These are phyloP conservation scores for Phycodurus eques DNA, from an alignment of 2,113 vertebrate genomes.

Conservation along the genomic window DNA sequence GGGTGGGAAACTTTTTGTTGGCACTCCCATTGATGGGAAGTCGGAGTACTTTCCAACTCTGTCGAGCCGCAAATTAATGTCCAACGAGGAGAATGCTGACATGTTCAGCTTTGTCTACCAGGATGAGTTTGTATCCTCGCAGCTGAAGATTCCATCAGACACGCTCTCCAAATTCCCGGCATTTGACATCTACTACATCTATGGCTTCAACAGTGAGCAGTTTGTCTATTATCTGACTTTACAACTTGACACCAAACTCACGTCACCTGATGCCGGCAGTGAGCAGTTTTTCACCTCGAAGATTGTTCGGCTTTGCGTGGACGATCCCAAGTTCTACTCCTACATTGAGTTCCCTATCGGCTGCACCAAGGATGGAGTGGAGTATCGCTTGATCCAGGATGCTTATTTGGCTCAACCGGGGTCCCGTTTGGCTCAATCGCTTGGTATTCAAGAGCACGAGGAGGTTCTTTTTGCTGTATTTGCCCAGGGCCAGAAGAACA, in stretches of 20 bases:
- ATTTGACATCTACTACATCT: conserved; percentile 96
- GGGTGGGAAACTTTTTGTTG: conserved; percentile 90
- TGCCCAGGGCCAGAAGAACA: conserved; percentile 96
- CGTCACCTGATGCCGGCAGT: conserved; percentile 86
- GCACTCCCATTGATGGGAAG: conserved; percentile 93
- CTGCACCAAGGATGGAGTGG: conserved; percentile 88
- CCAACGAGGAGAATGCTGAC: conserved; percentile 91
- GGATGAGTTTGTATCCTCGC: conserved; percentile 95
- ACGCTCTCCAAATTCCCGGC: conserved; percentile 94
- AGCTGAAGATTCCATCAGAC: conserved; percentile 96
- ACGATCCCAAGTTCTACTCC: conserved; percentile 95
- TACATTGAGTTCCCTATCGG: conserved; percentile 96
- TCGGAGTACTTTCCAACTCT: conserved; percentile 95
- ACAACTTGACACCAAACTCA: conserved; percentile 93
- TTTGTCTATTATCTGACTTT: conserved; percentile 96
- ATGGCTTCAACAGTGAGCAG: conserved; percentile 95
- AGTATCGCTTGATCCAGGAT: conserved; percentile 94
- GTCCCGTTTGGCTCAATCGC: conserved; percentile 80
- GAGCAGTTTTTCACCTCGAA: conserved; percentile 98
- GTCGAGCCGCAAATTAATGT: conserved; percentile 92
- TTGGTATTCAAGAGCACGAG: conserved; percentile 84
- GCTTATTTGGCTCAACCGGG: conserved; percentile 89
- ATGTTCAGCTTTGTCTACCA: conserved; percentile 99
- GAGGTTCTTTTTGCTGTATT: conserved; percentile 95
- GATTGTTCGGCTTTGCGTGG: conserved; percentile 91